Conservation (phyloP, 2,888 invertebrate genomes). For the Salpingus planirostris region DNA sequence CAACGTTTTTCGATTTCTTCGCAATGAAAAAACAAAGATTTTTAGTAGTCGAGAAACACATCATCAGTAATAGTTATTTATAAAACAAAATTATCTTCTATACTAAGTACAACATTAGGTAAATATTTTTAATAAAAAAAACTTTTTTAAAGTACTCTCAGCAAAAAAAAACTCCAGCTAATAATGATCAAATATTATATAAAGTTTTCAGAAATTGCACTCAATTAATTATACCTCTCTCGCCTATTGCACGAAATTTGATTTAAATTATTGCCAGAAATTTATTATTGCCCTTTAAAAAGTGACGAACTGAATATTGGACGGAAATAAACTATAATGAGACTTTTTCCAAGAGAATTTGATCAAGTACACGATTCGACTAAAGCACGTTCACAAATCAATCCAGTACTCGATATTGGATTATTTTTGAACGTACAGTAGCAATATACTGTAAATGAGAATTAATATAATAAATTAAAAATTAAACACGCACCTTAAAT, state of each 20-base stretch:
- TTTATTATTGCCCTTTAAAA: not conserved
- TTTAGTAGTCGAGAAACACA: conserved; percentile 3
- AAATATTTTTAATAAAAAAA: conserved; percentile 17
- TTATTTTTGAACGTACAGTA: no score
- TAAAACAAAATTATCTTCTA: conserved; percentile 10
- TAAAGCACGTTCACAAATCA: no score
- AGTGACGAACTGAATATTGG: not conserved
- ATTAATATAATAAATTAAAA: no score
- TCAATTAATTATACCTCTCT: conserved; percentile 15
- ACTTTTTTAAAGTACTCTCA: conserved; percentile 13
- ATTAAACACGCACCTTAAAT: no score
- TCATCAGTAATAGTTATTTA: not conserved
- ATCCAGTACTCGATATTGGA: no score
- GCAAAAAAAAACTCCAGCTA: conserved; percentile 12
- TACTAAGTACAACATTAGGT: conserved; percentile 29
- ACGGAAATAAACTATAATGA: not conserved
- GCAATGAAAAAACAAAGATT: conserved; percentile 10
- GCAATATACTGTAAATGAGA: no score
- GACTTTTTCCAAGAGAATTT: no score
- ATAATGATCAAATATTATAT: conserved; percentile 1
- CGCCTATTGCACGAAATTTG: conserved; percentile 21
- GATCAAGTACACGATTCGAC: no score
- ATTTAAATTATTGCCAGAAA: not conserved
- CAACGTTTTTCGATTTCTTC: no score
- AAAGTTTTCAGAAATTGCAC: conserved; percentile 21